A percentile compares a stretch with the other conserved stretches of the same genome.
Conservation (phyloP, 2,113 vertebrate species). For the Coryphaenoides rupestris region DNA sequence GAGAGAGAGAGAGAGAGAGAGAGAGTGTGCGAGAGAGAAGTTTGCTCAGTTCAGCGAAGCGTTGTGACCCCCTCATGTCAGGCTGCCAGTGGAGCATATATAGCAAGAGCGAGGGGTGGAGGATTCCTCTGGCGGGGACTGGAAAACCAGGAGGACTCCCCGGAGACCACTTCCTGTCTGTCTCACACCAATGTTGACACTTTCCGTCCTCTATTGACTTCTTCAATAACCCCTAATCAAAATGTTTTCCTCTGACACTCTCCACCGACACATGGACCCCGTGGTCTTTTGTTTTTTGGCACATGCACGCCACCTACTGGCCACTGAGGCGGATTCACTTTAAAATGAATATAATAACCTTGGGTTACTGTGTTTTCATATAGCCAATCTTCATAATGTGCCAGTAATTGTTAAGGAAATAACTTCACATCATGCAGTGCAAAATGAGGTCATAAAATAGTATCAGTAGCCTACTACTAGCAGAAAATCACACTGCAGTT, state of each 20-base stretch:
- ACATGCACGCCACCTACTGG: not conserved
- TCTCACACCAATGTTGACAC: constrained; percentile 49
- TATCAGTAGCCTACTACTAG: too few species aligned
- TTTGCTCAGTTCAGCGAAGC: constrained; percentile 70
- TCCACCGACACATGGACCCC: constrained; percentile 36
- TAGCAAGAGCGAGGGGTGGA: constrained; percentile 38
- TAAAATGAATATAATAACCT: too few species aligned
- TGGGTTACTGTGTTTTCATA: too few species aligned
- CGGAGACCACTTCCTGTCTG: constrained; percentile 37
- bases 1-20: too few species aligned
- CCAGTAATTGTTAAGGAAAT: too few species aligned
- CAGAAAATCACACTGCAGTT: too few species aligned
- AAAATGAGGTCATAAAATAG: too few species aligned
- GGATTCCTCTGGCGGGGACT: not conserved
- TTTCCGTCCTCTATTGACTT: constrained; percentile 58
- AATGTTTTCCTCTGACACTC: constrained; percentile 67
- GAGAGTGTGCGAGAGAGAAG: constrained; percentile 27
- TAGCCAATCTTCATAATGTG: too few species aligned
- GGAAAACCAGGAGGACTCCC: constrained; percentile 39
- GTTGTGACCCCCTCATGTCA: constrained; percentile 60
- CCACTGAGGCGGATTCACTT: not conserved
- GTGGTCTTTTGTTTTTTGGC: not conserved
- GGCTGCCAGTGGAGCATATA: constrained; percentile 55
- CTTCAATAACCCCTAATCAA: constrained; percentile 69
- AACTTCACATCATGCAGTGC: too few species aligned